Evolutionary conservation across 2,113 vertebrate species (phyloP).

Genomic region (Dunckerocampus dactyliophorus): DNA sequence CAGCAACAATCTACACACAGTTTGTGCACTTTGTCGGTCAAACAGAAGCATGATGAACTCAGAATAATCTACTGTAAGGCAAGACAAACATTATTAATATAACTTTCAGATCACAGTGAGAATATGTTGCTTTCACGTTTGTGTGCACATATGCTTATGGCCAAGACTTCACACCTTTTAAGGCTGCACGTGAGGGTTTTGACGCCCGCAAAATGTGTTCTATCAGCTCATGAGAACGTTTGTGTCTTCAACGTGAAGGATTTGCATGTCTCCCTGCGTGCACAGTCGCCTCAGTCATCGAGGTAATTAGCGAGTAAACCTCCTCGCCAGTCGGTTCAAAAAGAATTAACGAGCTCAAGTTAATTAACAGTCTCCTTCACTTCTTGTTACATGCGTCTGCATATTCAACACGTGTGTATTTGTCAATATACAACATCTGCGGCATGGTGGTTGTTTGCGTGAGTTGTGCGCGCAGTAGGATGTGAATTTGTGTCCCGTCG

Average conservation of each 20-base stretch:
- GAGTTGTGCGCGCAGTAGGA: slow-evolving; percentile 16
- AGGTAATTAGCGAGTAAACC: slow-evolving; percentile 73
- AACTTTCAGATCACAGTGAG: slow-evolving; percentile 44
- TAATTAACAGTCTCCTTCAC: slow-evolving; percentile 72
- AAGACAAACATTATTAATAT: slow-evolving; percentile 32
- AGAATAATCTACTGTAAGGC: slow-evolving; percentile 37
- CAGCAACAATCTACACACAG: slow-evolving; percentile 3
- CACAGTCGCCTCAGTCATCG: slow-evolving; percentile 63
- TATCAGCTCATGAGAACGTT: slow-evolving; percentile 41
- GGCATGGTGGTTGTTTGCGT: slow-evolving; percentile 11
- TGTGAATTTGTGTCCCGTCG: slow-evolving; percentile 22
- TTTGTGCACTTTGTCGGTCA: slow-evolving; percentile 34
- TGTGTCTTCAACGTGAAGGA: slow-evolving; percentile 16
- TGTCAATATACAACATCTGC: slow-evolving; percentile 36
- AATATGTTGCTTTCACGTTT: slow-evolving; percentile 11
- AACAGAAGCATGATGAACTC: slow-evolving; percentile 48
- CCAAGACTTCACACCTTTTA: slow-evolving; percentile 55
- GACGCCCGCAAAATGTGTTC: slow-evolving; percentile 50
- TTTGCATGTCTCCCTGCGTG: slow-evolving; percentile 15
- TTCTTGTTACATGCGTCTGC: slow-evolving; percentile 66
- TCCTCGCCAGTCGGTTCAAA: slow-evolving; percentile 68
- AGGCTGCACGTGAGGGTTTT: slow-evolving; percentile 22
- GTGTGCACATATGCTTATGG: slow-evolving; percentile 25
- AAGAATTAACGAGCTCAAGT: slow-evolving; percentile 70
- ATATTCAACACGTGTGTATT: slow-evolving; percentile 60